phyloP scores from a whole-genome alignment of 2,888 invertebrate genomes.

The Lasioglossum vierecki region DNA sequence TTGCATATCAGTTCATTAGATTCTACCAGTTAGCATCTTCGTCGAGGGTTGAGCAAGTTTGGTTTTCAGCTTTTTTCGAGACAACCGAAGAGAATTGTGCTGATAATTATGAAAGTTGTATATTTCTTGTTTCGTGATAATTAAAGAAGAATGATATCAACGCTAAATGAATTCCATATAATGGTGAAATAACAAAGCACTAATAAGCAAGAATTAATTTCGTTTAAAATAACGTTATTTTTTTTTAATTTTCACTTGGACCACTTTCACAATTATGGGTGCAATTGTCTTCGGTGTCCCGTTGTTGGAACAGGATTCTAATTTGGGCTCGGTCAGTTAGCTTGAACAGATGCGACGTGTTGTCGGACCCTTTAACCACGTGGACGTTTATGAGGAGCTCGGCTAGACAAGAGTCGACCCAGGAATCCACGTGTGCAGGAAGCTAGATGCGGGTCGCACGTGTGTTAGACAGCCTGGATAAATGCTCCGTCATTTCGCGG shows the following conservation, averaged over 20 bases:
- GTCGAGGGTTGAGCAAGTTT: neutral
- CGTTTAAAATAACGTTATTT: too few relatives aligned
- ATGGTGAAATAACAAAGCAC: too few relatives aligned
- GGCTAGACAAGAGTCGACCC: slow-evolving; percentile 44
- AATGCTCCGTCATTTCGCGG: neutral
- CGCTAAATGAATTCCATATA: too few relatives aligned
- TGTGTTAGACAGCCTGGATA: slow-evolving; percentile 35
- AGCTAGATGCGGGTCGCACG: slow-evolving; percentile 74
- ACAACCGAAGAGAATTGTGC: neutral
- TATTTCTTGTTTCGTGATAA: too few relatives aligned
- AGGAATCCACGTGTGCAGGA: slow-evolving; percentile 76
- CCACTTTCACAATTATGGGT: too few relatives aligned
- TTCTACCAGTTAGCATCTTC: too few relatives aligned
- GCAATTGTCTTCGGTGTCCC: neutral
- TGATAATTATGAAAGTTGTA: too few relatives aligned
- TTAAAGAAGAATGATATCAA: too few relatives aligned
- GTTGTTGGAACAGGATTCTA: slow-evolving; percentile 60
- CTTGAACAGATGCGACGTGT: slow-evolving; percentile 70
- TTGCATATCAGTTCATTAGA: too few relatives aligned
- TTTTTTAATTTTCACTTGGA: too few relatives aligned
- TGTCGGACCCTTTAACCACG: slow-evolving; percentile 74
- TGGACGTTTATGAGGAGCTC: slow-evolving; percentile 68
- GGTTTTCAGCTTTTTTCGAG: neutral
- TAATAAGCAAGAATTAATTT: too few relatives aligned
- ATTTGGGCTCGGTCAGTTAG: slow-evolving; percentile 55